Percentiles rank a stretch among this genome's conserved stretches.
Evolutionary conservation across 37 sponge, comb jelly and placozoan genomes (phyloP).

Genomic region (Amphimedon queenslandica): DNA sequence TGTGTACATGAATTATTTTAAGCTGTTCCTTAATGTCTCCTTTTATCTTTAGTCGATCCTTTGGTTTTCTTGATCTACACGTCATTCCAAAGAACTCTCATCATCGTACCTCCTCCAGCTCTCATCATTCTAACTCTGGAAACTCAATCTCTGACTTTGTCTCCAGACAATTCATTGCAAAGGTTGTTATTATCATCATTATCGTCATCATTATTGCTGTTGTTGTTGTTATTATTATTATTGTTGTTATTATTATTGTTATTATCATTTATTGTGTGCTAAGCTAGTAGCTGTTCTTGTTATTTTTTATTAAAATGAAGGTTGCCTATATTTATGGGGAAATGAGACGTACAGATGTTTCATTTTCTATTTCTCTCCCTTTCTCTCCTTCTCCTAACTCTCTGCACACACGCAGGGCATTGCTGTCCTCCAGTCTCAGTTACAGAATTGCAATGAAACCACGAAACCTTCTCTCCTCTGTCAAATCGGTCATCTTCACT

Average conservation of each 20-base stretch:
- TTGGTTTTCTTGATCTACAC: conserved; percentile 39
- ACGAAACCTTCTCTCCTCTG: conserved; percentile 16
- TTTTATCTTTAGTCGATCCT: conserved; percentile 22
- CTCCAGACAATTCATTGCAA: conserved; percentile 20
- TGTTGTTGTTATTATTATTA: too few relatives aligned
- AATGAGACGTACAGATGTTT: too few relatives aligned
- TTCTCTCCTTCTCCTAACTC: neutral
- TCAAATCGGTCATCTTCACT: conserved; percentile 75
- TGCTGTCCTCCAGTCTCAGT: neutral
- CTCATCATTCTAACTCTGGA: neutral
- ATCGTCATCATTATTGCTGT: too few relatives aligned
- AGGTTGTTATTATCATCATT: neutral
- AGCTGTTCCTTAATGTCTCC: too few relatives aligned
- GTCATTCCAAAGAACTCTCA: too few relatives aligned
- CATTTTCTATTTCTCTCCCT: too few relatives aligned
- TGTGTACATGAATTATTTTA: neutral
- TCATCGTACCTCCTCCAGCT: too few relatives aligned
- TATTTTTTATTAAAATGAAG: too few relatives aligned
- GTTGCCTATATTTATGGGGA: too few relatives aligned
- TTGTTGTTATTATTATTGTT: too few relatives aligned
- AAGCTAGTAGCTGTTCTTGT: too few relatives aligned
- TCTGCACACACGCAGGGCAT: conserved; percentile 33
- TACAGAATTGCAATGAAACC: neutral
- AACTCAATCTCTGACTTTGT: neutral
- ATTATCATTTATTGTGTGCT: neutral